Evolutionary conservation across 2,113 vertebrate genomes (phyloP).

Genomic region (Macheiramphus alcinus): DNA sequence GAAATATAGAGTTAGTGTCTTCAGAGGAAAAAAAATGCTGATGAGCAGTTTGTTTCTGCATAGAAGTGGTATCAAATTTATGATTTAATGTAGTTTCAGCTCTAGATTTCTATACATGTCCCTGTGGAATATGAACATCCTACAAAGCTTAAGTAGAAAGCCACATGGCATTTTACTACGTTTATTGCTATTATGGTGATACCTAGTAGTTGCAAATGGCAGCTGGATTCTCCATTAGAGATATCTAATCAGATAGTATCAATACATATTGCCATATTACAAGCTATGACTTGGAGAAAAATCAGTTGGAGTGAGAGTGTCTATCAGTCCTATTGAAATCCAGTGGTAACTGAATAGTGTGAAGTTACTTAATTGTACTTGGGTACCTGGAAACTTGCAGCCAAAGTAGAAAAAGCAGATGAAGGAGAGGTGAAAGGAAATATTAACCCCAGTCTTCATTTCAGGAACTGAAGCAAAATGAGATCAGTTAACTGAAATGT

Average conservation of each 20-base stretch:
- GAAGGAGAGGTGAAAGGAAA: neutral
- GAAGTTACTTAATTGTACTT: neutral
- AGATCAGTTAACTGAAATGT: neutral
- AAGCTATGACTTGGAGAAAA: neutral
- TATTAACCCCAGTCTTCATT: neutral
- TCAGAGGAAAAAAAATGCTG: neutral
- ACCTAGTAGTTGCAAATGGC: neutral
- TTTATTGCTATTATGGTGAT: neutral
- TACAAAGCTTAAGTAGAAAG: neutral
- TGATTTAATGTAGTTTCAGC: neutral
- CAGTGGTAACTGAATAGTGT: neutral
- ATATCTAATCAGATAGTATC: neutral
- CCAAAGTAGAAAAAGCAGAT: neutral
- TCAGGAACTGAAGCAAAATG: neutral
- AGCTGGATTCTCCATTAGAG: neutral
- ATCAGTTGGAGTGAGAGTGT: neutral
- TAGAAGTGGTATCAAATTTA: neutral
- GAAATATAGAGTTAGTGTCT: neutral
- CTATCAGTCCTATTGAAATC: neutral
- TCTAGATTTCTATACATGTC: neutral
- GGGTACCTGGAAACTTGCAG: neutral
- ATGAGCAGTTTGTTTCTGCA: neutral
- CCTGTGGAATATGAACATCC: neutral
- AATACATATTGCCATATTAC: neutral
- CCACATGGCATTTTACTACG: neutral